These are phyloP conservation scores for Teleiodes luculella DNA, from an alignment of 2,888 invertebrate species.

Conservation along the genomic window DNA sequence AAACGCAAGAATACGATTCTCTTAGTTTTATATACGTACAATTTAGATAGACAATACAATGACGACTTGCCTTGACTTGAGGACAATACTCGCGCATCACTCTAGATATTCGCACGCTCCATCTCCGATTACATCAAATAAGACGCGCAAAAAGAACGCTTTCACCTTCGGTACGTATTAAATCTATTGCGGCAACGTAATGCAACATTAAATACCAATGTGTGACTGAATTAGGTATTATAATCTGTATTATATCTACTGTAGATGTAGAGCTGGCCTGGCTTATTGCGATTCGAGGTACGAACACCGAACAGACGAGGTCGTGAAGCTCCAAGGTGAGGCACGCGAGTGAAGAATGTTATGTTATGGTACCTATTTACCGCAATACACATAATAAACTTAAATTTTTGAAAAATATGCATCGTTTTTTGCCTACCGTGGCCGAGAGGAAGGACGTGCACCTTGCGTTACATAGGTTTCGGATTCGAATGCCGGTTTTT, in stretches of 20 bases:
- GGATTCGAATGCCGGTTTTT: too few species aligned
- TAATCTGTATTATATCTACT: slow-evolving; percentile 7
- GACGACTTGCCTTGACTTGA: slow-evolving; percentile 14
- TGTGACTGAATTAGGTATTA: not conserved
- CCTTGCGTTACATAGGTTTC: too few species aligned
- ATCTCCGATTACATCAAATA: slow-evolving; percentile 16
- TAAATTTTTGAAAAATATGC: too few species aligned
- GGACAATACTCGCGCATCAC: slow-evolving; percentile 12
- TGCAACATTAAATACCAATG: slow-evolving; percentile 7
- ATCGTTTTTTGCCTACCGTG: too few species aligned
- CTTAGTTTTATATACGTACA: not conserved
- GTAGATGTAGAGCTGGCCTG: slow-evolving; percentile 12
- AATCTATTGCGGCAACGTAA: slow-evolving; percentile 24
- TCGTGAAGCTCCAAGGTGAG: slow-evolving; percentile 23
- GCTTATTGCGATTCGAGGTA: slow-evolving; percentile 18
- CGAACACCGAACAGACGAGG: slow-evolving; percentile 17
- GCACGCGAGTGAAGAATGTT: slow-evolving; percentile 16
- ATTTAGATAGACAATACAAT: slow-evolving; percentile 14
- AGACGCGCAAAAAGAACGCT: slow-evolving; percentile 20
- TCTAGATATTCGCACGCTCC: slow-evolving; percentile 18
- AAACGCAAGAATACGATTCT: too few species aligned
- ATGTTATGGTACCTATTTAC: not conserved
- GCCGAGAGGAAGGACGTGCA: too few species aligned
- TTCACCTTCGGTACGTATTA: slow-evolving; percentile 26
- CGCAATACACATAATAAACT: not conserved